phyloP scores from a whole-genome alignment of 2,797 vertebrate genomes.

The Labroides dimidiatus region DNA sequence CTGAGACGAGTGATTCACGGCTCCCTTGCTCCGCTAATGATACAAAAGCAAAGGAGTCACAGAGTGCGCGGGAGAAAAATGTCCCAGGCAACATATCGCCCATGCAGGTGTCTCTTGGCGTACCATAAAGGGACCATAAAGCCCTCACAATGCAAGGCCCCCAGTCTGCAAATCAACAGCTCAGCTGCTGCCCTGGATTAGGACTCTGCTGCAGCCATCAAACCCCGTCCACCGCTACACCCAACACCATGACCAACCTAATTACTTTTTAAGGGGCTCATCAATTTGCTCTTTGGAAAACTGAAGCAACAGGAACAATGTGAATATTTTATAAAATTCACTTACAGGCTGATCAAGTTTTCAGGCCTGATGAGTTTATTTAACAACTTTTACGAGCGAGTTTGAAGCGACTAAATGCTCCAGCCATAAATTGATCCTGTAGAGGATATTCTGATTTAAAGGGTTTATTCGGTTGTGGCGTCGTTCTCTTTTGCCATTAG shows the following conservation, averaged over 20 bases:
- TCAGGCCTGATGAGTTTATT: conserved; percentile 44
- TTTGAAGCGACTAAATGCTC: conserved; percentile 9
- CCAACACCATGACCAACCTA: conserved; percentile 64
- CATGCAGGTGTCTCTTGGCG: conserved; percentile 81
- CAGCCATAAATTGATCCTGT: background rate
- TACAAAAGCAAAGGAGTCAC: conserved; percentile 85
- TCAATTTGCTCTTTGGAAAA: conserved; percentile 70
- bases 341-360: conserved; percentile 24
- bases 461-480: no score
- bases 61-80: conserved; percentile 87
- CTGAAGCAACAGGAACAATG: conserved; percentile 34
- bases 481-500: no score
- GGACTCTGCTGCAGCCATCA: conserved; percentile 63
- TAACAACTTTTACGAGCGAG: conserved; percentile 20
- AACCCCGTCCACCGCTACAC: conserved; percentile 49
- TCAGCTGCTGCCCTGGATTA: conserved; percentile 70
- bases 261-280: conserved; percentile 82
- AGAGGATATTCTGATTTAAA: background rate
- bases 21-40: conserved; percentile 87
- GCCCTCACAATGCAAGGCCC: conserved; percentile 78
- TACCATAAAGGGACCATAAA: conserved; percentile 81
- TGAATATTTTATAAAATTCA: conserved; percentile 37
- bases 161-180: conserved; percentile 77
- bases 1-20: conserved; percentile 84
- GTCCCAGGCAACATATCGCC: conserved; percentile 81